phyloP scores from a whole-genome alignment of 2,888 invertebrate genomes.

The Chaetoderma sp. region DNA sequence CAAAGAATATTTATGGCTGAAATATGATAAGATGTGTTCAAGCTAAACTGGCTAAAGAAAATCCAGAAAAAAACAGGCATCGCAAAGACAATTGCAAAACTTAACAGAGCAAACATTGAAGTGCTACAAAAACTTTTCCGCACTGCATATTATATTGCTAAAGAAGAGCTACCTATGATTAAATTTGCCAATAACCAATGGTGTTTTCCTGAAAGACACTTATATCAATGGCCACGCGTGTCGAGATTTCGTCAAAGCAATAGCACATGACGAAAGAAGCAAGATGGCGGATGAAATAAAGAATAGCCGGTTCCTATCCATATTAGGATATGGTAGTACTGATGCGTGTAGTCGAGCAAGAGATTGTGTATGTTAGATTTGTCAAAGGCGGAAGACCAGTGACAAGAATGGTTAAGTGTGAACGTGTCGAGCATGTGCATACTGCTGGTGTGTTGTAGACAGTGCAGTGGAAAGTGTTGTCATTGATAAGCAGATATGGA shows the following conservation, averaged over 20 bases:
- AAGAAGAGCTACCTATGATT: neutral
- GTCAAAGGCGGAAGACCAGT: neutral
- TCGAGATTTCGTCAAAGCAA: neutral
- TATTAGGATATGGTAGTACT: neutral
- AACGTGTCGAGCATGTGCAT: neutral
- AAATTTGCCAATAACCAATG: neutral
- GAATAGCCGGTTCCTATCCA: neutral
- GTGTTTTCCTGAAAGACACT: neutral
- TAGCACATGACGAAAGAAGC: neutral
- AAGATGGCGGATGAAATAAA: neutral
- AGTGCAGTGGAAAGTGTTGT: neutral
- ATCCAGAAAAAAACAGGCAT: neutral
- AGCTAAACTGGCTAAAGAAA: too few species aligned
- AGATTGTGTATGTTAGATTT: neutral
- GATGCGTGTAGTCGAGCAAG: slow-evolving; percentile 3
- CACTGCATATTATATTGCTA: neutral
- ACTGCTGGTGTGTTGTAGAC: neutral
- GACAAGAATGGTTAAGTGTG: slow-evolving; percentile 2
- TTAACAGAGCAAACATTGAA: neutral
- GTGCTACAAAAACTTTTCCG: neutral
- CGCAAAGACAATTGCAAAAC: neutral
- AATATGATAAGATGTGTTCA: neutral
- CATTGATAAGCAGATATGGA: neutral
- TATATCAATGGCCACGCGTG: neutral
- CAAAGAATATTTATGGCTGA: neutral